Evolutionary conservation across 2,888 invertebrate genomes (phyloP).

Genomic region (Philhelius pedissequus): DNA sequence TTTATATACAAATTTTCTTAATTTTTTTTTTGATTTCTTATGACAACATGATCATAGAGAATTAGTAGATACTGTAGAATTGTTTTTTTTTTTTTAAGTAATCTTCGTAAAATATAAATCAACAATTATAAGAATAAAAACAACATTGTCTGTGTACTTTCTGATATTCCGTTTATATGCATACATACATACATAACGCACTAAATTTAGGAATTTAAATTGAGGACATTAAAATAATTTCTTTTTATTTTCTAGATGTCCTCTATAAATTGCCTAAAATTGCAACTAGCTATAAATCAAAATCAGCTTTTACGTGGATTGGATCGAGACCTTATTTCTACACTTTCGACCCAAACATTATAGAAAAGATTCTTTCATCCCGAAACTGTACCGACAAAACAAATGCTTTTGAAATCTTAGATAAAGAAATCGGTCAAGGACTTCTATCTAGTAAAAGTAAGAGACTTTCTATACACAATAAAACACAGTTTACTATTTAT

Average conservation of each 20-base stretch:
- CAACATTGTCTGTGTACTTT: too few relatives aligned
- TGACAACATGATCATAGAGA: too few relatives aligned
- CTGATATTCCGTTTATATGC: too few relatives aligned
- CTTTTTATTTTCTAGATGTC: slow-evolving; percentile 27
- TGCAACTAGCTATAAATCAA: slow-evolving; percentile 50
- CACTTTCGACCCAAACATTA: slow-evolving; percentile 67
- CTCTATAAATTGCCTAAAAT: slow-evolving; percentile 36
- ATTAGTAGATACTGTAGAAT: too few relatives aligned
- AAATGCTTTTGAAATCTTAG: slow-evolving; percentile 46
- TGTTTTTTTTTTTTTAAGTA: too few relatives aligned
- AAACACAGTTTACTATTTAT: not conserved
- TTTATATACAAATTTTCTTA: too few relatives aligned
- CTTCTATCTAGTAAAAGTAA: slow-evolving; percentile 54
- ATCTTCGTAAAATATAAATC: too few relatives aligned
- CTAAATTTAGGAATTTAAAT: too few relatives aligned
- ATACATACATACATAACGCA: too few relatives aligned
- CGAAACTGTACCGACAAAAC: slow-evolving; percentile 58
- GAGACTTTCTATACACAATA: not conserved
- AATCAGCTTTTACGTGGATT: slow-evolving; percentile 66
- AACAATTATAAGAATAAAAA: too few relatives aligned
- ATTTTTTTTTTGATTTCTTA: too few relatives aligned
- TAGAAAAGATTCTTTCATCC: slow-evolving; percentile 64
- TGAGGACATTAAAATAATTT: too few relatives aligned
- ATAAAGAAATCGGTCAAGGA: slow-evolving; percentile 54
- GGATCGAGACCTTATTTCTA: slow-evolving; percentile 56